Base-by-base conservation (phyloP, 2,113 vertebrate species). In the Scartelaos histophorus region DNA sequence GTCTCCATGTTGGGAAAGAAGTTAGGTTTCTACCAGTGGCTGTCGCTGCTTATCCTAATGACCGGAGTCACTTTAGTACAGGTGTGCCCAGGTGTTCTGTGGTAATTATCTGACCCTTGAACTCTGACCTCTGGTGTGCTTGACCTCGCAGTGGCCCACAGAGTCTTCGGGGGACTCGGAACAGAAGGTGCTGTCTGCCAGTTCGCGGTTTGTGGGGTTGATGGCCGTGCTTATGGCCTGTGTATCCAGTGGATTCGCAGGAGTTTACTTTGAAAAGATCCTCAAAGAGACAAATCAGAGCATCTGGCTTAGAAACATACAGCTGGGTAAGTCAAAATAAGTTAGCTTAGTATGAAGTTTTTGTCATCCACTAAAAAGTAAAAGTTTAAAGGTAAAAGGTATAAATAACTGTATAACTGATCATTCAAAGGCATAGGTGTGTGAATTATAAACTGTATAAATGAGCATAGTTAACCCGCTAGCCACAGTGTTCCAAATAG, bases 181-280 rank as follows among this genome's bases (percentile, higher is more conserved):
- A 64, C 81, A 94, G 51, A 93, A 95, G 89, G 84, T 94, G 54
- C 89, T 93, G 69, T 93, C 95, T 5, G 88, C 94, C 7, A 91
- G 96, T 74, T 96, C 95, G 0, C 95, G 95, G 56, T 93, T 99
- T 73, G 94, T 96, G 60, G 97, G 97, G 1, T 81, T 99, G 82
- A 87, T 95, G 49, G 95, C 98, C 0, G 97, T 99, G 85, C 93
- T 99, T 73, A 93, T 92, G 69, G 97, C 98, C 0, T 99, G 97
- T 73, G 92, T 97, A 84, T 99, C 97, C 78, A 99, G 97, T 74
- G 98, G 97, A 74, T 99, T 99, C 73, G 97, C 97, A 45, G 98
- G 98, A 0, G 97, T 99, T 85, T 99, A 98, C 92, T 99, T 99
- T 90, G 98, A 99, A 91, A 99, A 97, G 87, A 98, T 99, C 78